These are phyloP conservation scores for Geodia barretti DNA, from an alignment of 37 sponge, comb jelly and placozoan species.

Conservation along the genomic window DNA sequence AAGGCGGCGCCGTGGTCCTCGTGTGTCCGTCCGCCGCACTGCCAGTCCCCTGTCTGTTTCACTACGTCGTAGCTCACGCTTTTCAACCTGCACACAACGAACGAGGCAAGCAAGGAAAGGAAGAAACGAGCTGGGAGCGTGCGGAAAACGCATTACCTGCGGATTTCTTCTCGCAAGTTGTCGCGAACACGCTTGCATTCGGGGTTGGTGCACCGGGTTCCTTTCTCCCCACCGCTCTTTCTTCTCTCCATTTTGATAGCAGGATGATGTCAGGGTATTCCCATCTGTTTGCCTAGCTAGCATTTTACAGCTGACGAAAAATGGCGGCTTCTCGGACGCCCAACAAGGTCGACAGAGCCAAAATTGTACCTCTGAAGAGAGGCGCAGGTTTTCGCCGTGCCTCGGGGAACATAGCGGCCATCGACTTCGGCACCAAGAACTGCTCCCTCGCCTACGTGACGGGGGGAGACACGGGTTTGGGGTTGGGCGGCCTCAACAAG, in stretches of 20 bases:
- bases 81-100: constrained; percentile 7
- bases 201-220: not conserved
- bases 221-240: no score
- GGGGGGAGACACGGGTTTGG: no score
- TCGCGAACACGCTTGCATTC: constrained; percentile 1
- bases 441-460: constrained; percentile 43
- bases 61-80: constrained; percentile 35
- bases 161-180: not conserved
- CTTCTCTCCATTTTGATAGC: no score
- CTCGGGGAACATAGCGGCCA: constrained; percentile 48
- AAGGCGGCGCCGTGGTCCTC: constrained; percentile 11
- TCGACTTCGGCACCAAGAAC: constrained; percentile 55
- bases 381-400: not conserved
- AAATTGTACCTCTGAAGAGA: not conserved
- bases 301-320: no score
- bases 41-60: constrained; percentile 38
- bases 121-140: no score
- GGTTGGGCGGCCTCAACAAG: no score
- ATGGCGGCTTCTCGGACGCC: no score
- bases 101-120: not conserved
- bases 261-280: no score
- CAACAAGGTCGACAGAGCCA: constrained; percentile 11
- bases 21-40: not conserved
- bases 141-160: no score
- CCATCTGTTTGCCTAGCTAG: no score